These are phyloP conservation scores for Drosophila pallidifrons DNA, from an alignment of 1,140 invertebrate genomes.

Conservation along the genomic window DNA sequence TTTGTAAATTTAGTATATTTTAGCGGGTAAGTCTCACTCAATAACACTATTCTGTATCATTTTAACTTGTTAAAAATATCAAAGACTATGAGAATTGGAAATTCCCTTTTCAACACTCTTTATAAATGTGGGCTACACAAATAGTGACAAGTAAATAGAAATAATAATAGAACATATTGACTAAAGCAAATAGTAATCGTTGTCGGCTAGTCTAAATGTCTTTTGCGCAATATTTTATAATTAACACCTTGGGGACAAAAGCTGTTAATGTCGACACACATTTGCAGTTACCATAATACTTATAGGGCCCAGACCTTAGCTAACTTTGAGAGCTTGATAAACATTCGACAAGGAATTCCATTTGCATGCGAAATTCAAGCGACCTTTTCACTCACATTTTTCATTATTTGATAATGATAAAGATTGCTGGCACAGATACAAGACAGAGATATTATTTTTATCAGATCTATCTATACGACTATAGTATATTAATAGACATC, in stretches of 20 bases:
- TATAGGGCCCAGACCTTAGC: conserved; percentile 37
- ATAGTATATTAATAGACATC: conserved; percentile 55
- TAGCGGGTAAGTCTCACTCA: too few relatives aligned
- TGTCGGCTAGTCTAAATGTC: conserved; percentile 29
- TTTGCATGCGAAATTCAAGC: conserved; percentile 37
- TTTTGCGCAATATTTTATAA: conserved; percentile 59
- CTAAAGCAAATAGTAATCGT: conserved; percentile 35
- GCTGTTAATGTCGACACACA: conserved; percentile 22
- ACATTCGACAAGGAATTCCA: conserved; percentile 23
- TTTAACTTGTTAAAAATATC: too few relatives aligned
- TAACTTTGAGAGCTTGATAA: conserved; percentile 4
- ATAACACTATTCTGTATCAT: too few relatives aligned
- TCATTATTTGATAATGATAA: conserved; percentile 20
- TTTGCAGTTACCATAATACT: conserved; percentile 17
- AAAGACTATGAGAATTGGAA: too few relatives aligned
- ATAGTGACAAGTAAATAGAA: conserved; percentile 4
- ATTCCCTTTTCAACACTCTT: background rate
- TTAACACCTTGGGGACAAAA: conserved; percentile 45
- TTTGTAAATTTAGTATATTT: too few relatives aligned
- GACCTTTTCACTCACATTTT: conserved; percentile 5
- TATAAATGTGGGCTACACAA: background rate
- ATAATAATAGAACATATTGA: conserved; percentile 29
- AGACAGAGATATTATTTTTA: conserved; percentile 18
- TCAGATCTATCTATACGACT: conserved; percentile 18
- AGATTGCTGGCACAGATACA: conserved; percentile 22